Evolutionary conservation across 2,113 vertebrate species (phyloP).

Genomic region (Megaleporinus macrocephalus): DNA sequence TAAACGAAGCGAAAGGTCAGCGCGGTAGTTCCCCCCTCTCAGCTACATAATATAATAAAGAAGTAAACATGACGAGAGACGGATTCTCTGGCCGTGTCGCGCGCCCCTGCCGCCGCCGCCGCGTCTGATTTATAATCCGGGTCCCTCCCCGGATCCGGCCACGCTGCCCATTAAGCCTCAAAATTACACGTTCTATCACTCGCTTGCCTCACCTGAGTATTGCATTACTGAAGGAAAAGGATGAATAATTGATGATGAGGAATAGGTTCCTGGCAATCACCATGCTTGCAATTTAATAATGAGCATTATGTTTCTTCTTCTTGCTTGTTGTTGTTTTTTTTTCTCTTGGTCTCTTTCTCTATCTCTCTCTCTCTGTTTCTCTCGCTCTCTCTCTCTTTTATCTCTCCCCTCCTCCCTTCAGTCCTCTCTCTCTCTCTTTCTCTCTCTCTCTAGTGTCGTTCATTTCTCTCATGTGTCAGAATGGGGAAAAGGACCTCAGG

Average conservation of each 20-base stretch:
- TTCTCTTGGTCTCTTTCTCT: not conserved
- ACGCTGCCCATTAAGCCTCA: constrained; percentile 91
- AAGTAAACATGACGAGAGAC: constrained; percentile 74
- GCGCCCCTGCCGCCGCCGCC: constrained; percentile 21
- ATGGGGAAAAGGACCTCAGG: constrained; percentile 48
- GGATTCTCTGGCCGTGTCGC: constrained; percentile 56
- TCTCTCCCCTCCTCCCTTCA: too few species aligned
- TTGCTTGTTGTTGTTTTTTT: constrained; percentile 48
- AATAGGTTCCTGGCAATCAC: constrained; percentile 95
- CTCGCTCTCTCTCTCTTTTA: constrained; percentile 61
- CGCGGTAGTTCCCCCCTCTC: constrained; percentile 50
- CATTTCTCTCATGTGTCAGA: constrained; percentile 82
- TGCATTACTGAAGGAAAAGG: constrained; percentile 96
- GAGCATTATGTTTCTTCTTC: constrained; percentile 85
- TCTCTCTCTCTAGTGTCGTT: constrained; percentile 73
- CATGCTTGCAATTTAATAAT: constrained; percentile 96
- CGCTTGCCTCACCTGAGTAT: constrained; percentile 96
- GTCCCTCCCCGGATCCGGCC: constrained; percentile 46
- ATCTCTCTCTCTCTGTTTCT: constrained; percentile 73
- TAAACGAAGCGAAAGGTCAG: constrained; percentile 66
- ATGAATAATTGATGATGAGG: constrained; percentile 99
- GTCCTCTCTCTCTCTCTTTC: not conserved
- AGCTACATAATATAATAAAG: constrained; percentile 72
- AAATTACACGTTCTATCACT: constrained; percentile 86
- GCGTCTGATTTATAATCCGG: constrained; percentile 71